A percentile compares a stretch with the other conserved stretches of the same genome.
These are phyloP conservation scores for Monochamus alternatus DNA, from an alignment of 2,888 invertebrate species.

Conservation along the genomic window DNA sequence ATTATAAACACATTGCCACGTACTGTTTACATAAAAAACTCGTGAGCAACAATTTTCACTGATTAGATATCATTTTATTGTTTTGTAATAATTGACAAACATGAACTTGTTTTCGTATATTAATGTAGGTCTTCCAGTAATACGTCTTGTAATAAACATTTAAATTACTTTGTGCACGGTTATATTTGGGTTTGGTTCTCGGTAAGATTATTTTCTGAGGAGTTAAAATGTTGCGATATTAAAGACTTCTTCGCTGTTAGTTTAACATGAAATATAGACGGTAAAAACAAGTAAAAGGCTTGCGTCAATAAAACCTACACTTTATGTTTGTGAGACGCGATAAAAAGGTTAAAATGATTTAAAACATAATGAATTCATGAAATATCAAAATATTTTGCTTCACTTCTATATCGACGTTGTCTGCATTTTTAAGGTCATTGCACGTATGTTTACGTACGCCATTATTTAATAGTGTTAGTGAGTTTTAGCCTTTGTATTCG, in stretches of 20 bases:
- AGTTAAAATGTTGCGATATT: neutral
- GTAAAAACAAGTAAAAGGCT: constrained; percentile 11
- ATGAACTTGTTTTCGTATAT: constrained; percentile 4
- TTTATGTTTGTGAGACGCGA: constrained; percentile 30
- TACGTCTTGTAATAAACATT: constrained; percentile 1
- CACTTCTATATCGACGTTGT: constrained; percentile 44
- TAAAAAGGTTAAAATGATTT: constrained; percentile 40
- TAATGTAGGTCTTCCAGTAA: constrained; percentile 6
- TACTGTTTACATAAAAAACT: constrained; percentile 31
- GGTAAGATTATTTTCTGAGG: neutral
- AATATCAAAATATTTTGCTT: constrained; percentile 42
- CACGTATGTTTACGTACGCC: constrained; percentile 52
- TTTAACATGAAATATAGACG: constrained; percentile 9
- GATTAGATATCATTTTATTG: constrained; percentile 32
- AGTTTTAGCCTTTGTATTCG: constrained; percentile 49
- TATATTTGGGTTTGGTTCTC: neutral
- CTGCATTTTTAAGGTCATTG: constrained; percentile 56
- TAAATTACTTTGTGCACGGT: neutral
- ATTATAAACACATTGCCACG: constrained; percentile 23
- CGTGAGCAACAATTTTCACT: constrained; percentile 20
- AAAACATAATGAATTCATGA: constrained; percentile 42
- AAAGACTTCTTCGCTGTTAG: neutral
- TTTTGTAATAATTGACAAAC: constrained; percentile 27
- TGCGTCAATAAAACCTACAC: constrained; percentile 35
- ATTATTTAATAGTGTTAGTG: constrained; percentile 57